Conservation (phyloP, 1,140 invertebrate genomes). For the Drosophila mauritiana region DNA sequence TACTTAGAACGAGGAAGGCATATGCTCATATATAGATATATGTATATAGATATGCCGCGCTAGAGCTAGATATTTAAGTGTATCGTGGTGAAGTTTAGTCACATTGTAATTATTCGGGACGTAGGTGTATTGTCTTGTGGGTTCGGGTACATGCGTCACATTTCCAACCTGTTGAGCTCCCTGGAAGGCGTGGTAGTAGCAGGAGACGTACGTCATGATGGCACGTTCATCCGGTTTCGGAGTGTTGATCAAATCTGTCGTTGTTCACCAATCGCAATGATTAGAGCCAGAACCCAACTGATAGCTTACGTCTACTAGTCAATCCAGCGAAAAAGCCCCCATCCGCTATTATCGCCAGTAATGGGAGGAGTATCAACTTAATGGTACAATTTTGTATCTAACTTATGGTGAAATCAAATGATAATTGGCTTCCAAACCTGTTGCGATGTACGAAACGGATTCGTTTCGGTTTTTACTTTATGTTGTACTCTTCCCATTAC, state of each 20-base stretch:
- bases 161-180: conserved; percentile 96
- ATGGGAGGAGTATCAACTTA: conserved; percentile 1
- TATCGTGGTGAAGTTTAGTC: conserved; percentile 85
- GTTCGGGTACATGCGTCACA: conserved; percentile 86
- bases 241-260: conserved; percentile 98
- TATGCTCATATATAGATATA: conserved; percentile 45
- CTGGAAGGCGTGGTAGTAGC: conserved; percentile 99
- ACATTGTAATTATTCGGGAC: conserved; percentile 85
- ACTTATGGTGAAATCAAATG: too few relatives aligned
- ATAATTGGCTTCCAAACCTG: too few relatives aligned
- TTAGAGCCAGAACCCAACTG: conserved; percentile 9
- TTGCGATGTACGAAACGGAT: too few relatives aligned
- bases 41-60: conserved; percentile 41
- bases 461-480: not conserved
- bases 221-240: conserved; percentile 98
- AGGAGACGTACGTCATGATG: conserved; percentile 99
- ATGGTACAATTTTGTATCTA: too few relatives aligned
- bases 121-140: conserved; percentile 85
- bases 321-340: not conserved
- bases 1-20: conserved; percentile 55
- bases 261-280: conserved; percentile 41
- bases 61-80: conserved; percentile 75
- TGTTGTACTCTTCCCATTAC: not conserved
- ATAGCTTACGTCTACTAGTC: not conserved
- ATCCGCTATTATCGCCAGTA: not conserved